Conservation (phyloP, 2,888 invertebrate species). For the Thumatha senex region DNA sequence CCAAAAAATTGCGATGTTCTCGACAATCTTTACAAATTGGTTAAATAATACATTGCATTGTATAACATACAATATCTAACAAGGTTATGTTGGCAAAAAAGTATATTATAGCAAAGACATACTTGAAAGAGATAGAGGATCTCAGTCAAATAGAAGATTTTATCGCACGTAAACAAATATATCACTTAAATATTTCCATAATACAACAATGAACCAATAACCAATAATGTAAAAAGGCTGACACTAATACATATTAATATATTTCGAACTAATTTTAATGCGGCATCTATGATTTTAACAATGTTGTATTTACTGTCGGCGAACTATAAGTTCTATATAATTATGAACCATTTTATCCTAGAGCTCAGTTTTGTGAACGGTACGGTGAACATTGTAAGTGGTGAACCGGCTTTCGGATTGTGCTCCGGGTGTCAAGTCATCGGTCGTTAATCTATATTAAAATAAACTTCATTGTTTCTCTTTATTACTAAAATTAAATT, state of each 20-base stretch:
- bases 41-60: too few relatives aligned
- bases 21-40: too few relatives aligned
- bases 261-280: conserved; percentile 71
- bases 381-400: conserved; percentile 31
- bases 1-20: too few relatives aligned
- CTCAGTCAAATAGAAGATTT: conserved; percentile 16
- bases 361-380: conserved; percentile 1
- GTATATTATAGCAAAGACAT: background rate
- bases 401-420: conserved; percentile 44
- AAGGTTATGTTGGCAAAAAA: too few relatives aligned
- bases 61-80: too few relatives aligned
- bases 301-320: conserved; percentile 8
- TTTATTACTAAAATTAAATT: conserved; percentile 69
- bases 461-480: conserved; percentile 78
- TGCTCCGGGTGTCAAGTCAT: conserved; percentile 76
- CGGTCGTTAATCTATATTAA: conserved; percentile 79
- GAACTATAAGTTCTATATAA: background rate
- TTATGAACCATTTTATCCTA: conserved; percentile 15
- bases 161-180: conserved; percentile 47
- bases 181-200: conserved; percentile 63
- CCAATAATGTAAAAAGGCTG: conserved; percentile 72
- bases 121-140: background rate
- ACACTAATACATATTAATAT: conserved; percentile 77
- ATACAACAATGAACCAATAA: conserved; percentile 73
- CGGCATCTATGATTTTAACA: conserved; percentile 50